A percentile compares a stretch with the other conserved stretches of the same genome.
These are phyloP conservation scores for Podarcis muralis DNA, from an alignment of 2,113 vertebrate species.

Conservation along the genomic window DNA sequence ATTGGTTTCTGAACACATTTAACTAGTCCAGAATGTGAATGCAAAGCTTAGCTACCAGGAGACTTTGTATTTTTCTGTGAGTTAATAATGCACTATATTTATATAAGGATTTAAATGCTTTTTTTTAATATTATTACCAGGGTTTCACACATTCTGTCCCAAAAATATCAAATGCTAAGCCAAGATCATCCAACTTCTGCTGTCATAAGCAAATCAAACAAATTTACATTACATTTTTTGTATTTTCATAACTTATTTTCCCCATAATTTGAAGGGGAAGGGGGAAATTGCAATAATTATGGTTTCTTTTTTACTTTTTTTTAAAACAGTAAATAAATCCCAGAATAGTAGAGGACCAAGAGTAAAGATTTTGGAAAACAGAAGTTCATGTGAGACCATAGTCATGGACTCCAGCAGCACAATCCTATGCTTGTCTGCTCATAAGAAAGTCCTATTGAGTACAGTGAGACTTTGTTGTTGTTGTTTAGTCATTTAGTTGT, in stretches of 20 bases:
- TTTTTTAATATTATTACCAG: background rate
- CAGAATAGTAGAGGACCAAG: background rate
- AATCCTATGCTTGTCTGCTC: no score
- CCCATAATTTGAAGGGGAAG: background rate
- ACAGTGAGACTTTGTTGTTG: no score
- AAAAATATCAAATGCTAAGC: background rate
- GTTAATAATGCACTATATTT: conserved; percentile 8
- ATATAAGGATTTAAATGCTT: background rate
- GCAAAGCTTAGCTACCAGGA: conserved; percentile 11
- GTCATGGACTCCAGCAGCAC: background rate
- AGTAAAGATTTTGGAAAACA: background rate
- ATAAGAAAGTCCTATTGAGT: no score
- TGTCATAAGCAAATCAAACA: conserved; percentile 7
- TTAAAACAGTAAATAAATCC: background rate
- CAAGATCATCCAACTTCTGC: background rate
- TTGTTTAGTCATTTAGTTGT: no score
- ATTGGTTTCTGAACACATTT: background rate
- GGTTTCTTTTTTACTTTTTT: background rate
- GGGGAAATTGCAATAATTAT: background rate
- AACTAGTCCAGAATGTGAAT: background rate
- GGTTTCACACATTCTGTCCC: background rate
- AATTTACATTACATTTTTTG: background rate
- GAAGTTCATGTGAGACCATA: background rate
- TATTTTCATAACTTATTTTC: background rate
- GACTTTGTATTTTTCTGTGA: background rate